Base-by-base conservation (phyloP, 2,113 vertebrate genomes). In the Heterocephalus glaber region DNA sequence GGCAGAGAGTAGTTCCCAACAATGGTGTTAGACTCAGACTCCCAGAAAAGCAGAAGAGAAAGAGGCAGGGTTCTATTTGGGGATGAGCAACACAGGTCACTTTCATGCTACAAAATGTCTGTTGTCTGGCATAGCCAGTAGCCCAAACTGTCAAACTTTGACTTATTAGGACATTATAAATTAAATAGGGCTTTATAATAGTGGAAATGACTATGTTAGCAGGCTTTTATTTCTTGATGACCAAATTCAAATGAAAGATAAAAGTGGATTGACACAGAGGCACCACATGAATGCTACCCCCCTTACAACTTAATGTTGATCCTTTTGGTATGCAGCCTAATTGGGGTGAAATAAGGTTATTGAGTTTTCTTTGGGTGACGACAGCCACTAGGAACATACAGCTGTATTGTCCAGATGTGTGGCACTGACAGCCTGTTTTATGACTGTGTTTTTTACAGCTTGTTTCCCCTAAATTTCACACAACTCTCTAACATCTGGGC, bases 401-500 rank as follows among this genome's bases (percentile, higher is more conserved):
- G 98, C 98, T 98, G 98, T 98, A 98, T 97, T 98, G 98, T 98
- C 98, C 98, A 98, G 98, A 99, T 99, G 98, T 98, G 98, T 98
- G 98, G 98, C 98, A 98, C 95, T 98, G 98, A 98, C 98, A 98
- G 98, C 97, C 98, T 98, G 96, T 97, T 99, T 99, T 98, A 99
- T 97, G 96, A 94, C 98, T 97, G 95, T 95, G 95, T 98, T 98
- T 98, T 98, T 98, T 99, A 99, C 98, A 98, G 98, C 98, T 98
- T 98, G 98, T 98, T 99, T 98, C 98, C 98, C 98, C 98, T 98
- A 97, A 98, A 98, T 98, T 98, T 98, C 98, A 98, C 98, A 98
- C 98, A 98, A 98, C 98, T 98, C 96, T 96, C 96, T 98, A 98
- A 98, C 98, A 99, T 98, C 98, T 99, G 98, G 98, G 97, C 89